These are phyloP conservation scores for Pogonognathellus flavescens DNA, from an alignment of 1,140 invertebrate genomes.

Conservation along the genomic window DNA sequence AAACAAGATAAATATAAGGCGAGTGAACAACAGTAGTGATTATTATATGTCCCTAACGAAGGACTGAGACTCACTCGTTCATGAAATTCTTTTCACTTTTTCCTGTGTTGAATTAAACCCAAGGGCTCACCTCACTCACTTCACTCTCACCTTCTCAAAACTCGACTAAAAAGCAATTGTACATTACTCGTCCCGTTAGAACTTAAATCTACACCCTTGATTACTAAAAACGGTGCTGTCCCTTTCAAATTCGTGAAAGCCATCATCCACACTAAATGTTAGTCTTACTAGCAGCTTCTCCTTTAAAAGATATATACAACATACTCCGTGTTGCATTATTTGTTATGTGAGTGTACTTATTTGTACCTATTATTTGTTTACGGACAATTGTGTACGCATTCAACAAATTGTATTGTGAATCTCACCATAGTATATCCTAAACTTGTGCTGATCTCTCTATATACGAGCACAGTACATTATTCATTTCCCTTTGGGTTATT, in stretches of 20 bases:
- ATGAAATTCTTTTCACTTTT: conserved; percentile 24
- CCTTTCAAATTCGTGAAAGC: too few relatives aligned
- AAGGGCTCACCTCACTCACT: conserved; percentile 10
- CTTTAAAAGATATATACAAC: too few relatives aligned
- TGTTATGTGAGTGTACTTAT: not conserved
- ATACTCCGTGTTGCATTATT: too few relatives aligned
- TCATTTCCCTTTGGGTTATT: conserved; percentile 8
- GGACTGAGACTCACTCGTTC: conserved; percentile 22
- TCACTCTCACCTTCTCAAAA: not conserved
- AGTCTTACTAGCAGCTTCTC: too few relatives aligned
- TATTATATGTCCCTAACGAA: not conserved
- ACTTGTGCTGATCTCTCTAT: too few relatives aligned
- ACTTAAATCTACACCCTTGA: not conserved
- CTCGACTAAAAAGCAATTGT: not conserved
- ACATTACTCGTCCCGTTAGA: not conserved
- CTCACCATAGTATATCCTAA: too few relatives aligned
- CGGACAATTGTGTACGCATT: conserved; percentile 24
- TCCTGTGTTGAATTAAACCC: not conserved
- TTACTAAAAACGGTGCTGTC: not conserved
- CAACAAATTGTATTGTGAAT: not conserved
- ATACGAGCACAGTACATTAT: not conserved
- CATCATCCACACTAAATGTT: too few relatives aligned
- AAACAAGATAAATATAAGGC: not conserved
- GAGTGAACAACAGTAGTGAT: not conserved
- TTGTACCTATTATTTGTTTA: conserved; percentile 35